Evolutionary conservation across 2,888 invertebrate species (phyloP).

Genomic region (Thysanoteuthis rhombus): DNA sequence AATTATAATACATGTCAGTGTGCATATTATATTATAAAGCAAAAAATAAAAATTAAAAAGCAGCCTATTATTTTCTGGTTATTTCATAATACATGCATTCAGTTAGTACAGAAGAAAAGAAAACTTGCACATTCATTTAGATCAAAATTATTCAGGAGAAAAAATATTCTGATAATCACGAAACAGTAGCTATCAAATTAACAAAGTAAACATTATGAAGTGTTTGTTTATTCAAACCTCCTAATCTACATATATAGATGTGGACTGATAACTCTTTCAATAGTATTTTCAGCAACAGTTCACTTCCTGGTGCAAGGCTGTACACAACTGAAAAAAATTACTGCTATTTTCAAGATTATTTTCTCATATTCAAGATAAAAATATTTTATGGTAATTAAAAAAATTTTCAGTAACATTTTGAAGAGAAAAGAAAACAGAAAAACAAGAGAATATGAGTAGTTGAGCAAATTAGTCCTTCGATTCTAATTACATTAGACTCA

Average conservation of each 20-base stretch:
- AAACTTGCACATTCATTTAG: neutral
- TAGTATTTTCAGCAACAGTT: neutral
- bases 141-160: neutral
- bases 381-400: no score
- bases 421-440: neutral
- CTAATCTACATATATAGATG: neutral
- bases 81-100: neutral
- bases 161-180: neutral
- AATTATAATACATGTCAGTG: neutral
- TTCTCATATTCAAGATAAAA: no score
- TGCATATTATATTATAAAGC: neutral
- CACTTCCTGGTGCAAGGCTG: neutral
- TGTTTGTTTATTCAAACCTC: neutral
- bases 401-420: no score
- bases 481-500: no score
- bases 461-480: neutral
- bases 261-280: neutral
- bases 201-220: neutral
- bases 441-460: neutral
- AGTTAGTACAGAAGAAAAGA: neutral
- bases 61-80: neutral
- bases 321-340: neutral
- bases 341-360: neutral
- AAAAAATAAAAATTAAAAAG: neutral
- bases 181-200: neutral